A percentile compares a stretch with the other conserved stretches of the same genome.
phyloP scores from a whole-genome alignment of 2,797 vertebrate genomes.

The Mus caroli region DNA sequence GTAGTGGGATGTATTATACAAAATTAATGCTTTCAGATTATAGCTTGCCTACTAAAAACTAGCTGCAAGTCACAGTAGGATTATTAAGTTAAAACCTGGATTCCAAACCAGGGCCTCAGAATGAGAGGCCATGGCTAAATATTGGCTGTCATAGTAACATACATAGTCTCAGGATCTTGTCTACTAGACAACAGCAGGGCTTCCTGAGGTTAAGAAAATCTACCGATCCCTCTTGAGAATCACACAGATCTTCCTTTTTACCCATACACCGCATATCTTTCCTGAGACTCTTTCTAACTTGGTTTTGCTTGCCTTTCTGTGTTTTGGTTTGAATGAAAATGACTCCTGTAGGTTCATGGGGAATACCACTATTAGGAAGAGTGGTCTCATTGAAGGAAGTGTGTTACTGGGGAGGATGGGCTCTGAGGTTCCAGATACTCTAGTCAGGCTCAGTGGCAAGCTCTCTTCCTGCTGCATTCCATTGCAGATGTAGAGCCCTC shows the following conservation, averaged over 20 bases:
- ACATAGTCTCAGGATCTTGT: background rate
- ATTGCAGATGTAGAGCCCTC: background rate
- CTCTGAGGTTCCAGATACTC: background rate
- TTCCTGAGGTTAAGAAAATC: background rate
- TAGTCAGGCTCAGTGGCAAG: background rate
- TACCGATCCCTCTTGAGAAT: background rate
- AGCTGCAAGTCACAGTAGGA: background rate
- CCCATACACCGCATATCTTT: background rate
- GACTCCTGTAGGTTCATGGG: background rate
- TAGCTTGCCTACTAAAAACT: slow-evolving; percentile 8
- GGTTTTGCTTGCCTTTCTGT: slow-evolving; percentile 39
- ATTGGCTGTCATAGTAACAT: background rate
- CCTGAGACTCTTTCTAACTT: slow-evolving; percentile 49
- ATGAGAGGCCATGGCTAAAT: background rate
- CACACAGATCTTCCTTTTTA: background rate
- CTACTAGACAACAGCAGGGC: background rate
- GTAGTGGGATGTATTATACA: background rate
- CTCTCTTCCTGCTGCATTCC: background rate
- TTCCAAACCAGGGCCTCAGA: slow-evolving; percentile 1
- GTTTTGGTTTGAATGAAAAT: background rate
- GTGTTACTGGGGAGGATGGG: background rate
- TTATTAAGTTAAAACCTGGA: background rate
- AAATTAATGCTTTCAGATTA: background rate
- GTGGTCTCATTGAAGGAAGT: background rate
- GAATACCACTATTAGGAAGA: background rate